Conservation (phyloP, 1,140 invertebrate genomes). For the Drosophila serrata region DNA sequence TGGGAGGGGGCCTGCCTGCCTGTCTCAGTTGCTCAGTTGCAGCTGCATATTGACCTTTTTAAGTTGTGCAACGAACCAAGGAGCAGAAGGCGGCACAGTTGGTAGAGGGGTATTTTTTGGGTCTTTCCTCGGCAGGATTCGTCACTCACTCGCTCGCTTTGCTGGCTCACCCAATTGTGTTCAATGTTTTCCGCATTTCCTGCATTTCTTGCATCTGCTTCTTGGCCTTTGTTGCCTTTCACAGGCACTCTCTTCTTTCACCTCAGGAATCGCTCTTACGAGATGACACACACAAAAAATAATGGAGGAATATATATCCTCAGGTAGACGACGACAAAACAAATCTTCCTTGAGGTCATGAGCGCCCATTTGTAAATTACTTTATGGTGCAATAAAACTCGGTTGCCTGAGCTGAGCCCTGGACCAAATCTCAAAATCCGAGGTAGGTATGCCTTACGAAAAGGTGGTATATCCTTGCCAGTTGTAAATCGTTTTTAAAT, state of each 20-base stretch:
- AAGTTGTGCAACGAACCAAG: conserved; percentile 65
- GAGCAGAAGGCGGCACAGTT: conserved; percentile 6
- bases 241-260: conserved; percentile 59
- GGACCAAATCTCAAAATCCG: conserved; percentile 11
- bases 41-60: conserved; percentile 58
- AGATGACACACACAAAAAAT: conserved; percentile 45
- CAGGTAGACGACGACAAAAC: conserved; percentile 44
- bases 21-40: conserved; percentile 21
- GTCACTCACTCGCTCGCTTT: conserved; percentile 20
- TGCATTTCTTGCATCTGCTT: conserved; percentile 23
- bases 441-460: background rate
- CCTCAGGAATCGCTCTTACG: conserved; percentile 40
- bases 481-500: conserved; percentile 57
- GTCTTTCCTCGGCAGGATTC: conserved; percentile 37
- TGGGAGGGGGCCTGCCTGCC: conserved; percentile 1
- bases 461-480: conserved; percentile 13
- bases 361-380: conserved; percentile 78
- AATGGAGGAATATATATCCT: background rate
- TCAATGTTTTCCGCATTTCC: conserved; percentile 21
- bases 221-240: conserved; percentile 26
- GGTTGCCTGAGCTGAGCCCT: conserved; percentile 13
- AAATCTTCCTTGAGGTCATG: conserved; percentile 46
- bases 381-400: conserved; percentile 64
- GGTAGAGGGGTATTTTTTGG: conserved; percentile 10
- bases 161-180: conserved; percentile 27